Conservation (phyloP, 2,888 invertebrate genomes). For the Allophyes oxyacanthae region DNA sequence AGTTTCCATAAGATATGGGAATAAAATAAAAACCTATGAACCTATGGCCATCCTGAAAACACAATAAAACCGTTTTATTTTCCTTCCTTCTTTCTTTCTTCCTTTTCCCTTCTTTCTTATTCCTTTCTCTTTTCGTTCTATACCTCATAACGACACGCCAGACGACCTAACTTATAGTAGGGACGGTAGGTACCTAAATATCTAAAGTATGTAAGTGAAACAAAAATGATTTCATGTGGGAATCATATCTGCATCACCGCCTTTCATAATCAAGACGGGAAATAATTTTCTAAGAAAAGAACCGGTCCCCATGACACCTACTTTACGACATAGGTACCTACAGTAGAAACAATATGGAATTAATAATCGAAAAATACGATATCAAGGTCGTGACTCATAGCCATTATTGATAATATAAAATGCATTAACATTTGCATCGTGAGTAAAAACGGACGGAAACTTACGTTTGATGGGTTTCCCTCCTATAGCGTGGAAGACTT, state of each 20-base stretch:
- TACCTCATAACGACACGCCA: too few relatives aligned
- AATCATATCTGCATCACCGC: too few relatives aligned
- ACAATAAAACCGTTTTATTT: too few relatives aligned
- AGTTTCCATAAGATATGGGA: constrained; percentile 21
- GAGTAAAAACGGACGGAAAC: constrained; percentile 48
- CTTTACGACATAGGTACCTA: neutral
- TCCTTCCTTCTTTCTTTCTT: too few relatives aligned
- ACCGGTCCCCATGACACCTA: neutral
- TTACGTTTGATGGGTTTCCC: constrained; percentile 49
- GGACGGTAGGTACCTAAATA: too few relatives aligned
- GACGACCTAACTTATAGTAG: too few relatives aligned
- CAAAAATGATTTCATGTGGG: too few relatives aligned
- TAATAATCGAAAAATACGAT: constrained; percentile 15
- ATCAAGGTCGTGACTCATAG: constrained; percentile 32
- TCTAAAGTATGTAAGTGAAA: too few relatives aligned
- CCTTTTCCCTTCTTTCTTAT: too few relatives aligned
- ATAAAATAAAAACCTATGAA: constrained; percentile 21
- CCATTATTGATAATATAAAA: constrained; percentile 32
- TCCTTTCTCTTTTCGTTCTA: too few relatives aligned
- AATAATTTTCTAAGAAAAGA: constrained; percentile 4
- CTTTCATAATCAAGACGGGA: too few relatives aligned
- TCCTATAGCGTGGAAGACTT: constrained; percentile 35
- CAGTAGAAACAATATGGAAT: constrained; percentile 1
- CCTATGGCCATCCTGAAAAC: constrained; percentile 3
- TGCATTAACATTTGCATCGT: constrained; percentile 44